Evolutionary conservation across 2,113 vertebrate species (phyloP).

Genomic region (Bos indicus): DNA sequence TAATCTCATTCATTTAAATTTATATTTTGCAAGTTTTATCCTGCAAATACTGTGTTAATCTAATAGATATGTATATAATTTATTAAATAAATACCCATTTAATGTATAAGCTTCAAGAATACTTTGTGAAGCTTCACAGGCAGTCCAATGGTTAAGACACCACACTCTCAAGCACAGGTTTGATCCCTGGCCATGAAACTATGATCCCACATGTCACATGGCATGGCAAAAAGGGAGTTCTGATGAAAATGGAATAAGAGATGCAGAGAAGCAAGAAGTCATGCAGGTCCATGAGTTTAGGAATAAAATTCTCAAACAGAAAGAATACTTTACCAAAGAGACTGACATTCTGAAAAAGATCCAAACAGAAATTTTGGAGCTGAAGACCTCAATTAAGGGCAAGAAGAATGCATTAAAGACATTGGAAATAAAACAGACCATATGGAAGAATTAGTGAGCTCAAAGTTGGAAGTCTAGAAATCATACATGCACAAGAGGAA

Average conservation of each 20-base stretch:
- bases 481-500: not conserved
- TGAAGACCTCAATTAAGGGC: not conserved
- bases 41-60: not conserved
- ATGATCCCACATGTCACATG: not conserved
- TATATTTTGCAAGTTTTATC: not conserved
- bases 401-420: not conserved
- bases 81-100: not conserved
- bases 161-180: not conserved
- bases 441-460: not conserved
- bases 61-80: not conserved
- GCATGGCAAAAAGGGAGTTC: not conserved
- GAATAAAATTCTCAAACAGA: not conserved
- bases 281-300: not conserved
- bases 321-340: not conserved
- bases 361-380: not conserved
- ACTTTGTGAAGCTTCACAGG: not conserved
- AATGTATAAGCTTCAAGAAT: not conserved
- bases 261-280: not conserved
- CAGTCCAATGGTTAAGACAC: accelerated
- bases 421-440: not conserved
- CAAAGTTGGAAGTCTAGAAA: not conserved
- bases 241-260: not conserved
- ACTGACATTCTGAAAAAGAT: not conserved
- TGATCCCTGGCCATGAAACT: not conserved
- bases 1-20: not conserved